Percentiles rank a stretch among this genome's conserved stretches.
Conservation (phyloP, 2,797 vertebrate species). For the Microchirus variegatus region DNA sequence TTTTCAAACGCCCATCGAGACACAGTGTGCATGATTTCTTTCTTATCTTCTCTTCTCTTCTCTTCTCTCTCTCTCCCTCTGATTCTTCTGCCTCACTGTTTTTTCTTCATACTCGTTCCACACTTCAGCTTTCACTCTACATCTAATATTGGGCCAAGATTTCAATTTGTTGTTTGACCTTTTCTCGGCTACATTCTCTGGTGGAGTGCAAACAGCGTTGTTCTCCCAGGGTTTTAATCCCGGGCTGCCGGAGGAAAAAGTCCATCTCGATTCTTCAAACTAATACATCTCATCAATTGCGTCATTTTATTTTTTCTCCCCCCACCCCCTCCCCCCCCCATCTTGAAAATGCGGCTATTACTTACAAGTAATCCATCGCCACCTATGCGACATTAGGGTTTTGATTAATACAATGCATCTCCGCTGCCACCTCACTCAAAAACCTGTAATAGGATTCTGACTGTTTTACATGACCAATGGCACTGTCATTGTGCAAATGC, state of each 20-base stretch:
- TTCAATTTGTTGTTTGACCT: conserved; percentile 75
- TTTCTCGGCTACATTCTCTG: conserved; percentile 60
- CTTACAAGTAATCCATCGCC: conserved; percentile 32
- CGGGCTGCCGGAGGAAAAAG: conserved; percentile 23
- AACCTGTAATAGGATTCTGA: conserved; percentile 21
- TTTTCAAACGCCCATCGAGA: conserved; percentile 67
- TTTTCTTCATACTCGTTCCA: conserved; percentile 47
- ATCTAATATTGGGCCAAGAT: conserved; percentile 70
- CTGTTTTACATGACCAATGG: conserved; percentile 58
- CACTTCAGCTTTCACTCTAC: conserved; percentile 62
- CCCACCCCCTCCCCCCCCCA: background rate
- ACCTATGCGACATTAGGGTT: conserved; percentile 8
- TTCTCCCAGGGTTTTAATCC: conserved; percentile 58
- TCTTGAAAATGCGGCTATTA: conserved; percentile 36
- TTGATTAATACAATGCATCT: conserved; percentile 21
- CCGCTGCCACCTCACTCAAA: background rate
- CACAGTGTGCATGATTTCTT: conserved; percentile 42
- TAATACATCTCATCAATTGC: conserved; percentile 28
- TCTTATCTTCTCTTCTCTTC: background rate
- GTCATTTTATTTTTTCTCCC: conserved; percentile 17
- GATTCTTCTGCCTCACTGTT: conserved; percentile 35
- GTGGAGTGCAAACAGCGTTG: conserved; percentile 60
- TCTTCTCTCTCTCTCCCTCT: background rate
- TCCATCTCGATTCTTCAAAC: conserved; percentile 45
- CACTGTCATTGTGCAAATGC: conserved; percentile 63